Evolutionary conservation across 2,888 invertebrate genomes (phyloP), one percentile per base, ranked within the genome.

Genomic region (Boloria euphrosyne): DNA sequence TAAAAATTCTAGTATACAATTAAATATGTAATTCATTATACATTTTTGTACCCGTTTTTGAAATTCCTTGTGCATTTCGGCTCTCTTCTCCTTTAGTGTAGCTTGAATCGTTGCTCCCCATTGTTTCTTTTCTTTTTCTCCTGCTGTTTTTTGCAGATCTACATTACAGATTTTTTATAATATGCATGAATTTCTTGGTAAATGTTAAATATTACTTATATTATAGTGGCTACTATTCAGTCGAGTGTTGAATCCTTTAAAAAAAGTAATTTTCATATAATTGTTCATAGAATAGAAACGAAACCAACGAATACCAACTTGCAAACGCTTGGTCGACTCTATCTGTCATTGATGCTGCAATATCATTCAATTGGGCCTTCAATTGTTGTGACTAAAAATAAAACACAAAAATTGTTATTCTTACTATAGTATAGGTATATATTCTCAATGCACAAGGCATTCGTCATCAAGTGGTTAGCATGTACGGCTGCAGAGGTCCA

Each of bases 311-410:
- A 31, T 51, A 72, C 85, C 79, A 66, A 88, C 89, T 76, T 0
- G 78, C 78, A 7, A 85, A 0, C 0, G 79, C 84, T 3, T 88
- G 78, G 27, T 82, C 76, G 0, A 83, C 73, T 52, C 87, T 79
- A 1, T 83, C 84, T 0, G 78, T 77, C 80, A 87, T 83, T 4
- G 58, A 74, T 1, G 61, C 58, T 1, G 71, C 49, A 0, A 68
- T 72, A 0, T 78, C 80, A 0, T 68, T 46, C 13, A 87, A 44
- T 46, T 83, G 75, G 0, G 47, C 63, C 55, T 77, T 69, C 22
- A 85, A 67, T 43, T 76, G 64, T 14, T 71, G 58, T 17, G 63
- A 54, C 69, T 68, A 47, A 31, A 70, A 68, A 67, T 52, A 27
- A 13, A 38, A 16, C 2, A 22, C 7, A 44, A 3, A 22, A 22